Percentiles rank a stretch among this genome's conserved stretches.
phyloP scores from a whole-genome alignment of 2,888 invertebrate genomes.

The Acrobasis repandana region DNA sequence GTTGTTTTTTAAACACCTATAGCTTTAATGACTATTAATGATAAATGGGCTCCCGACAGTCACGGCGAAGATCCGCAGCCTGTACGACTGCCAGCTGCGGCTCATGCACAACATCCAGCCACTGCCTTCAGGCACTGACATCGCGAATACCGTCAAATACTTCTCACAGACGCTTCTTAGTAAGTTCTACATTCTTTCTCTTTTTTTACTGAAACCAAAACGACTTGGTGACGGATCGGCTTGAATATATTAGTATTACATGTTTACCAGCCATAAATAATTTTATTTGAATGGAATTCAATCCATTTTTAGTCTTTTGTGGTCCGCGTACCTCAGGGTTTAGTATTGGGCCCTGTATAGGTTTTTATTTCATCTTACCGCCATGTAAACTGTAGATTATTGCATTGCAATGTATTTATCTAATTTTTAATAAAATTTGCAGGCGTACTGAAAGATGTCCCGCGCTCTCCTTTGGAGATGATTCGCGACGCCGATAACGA shows the following conservation, averaged over 20 bases:
- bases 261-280: too few species aligned
- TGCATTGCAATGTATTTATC: too few species aligned
- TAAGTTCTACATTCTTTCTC: constrained; percentile 75
- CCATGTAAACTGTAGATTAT: too few species aligned
- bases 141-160: constrained; percentile 98
- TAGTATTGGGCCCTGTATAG: too few species aligned
- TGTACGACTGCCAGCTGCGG: constrained; percentile 97
- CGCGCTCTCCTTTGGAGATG: constrained; percentile 95
- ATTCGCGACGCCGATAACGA: constrained; percentile 94
- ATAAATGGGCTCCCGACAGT: constrained; percentile 82
- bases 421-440: too few species aligned
- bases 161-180: constrained; percentile 98
- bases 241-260: too few species aligned
- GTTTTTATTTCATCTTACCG: too few species aligned
- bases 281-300: too few species aligned
- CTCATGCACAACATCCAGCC: constrained; percentile 95
- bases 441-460: constrained; percentile 98
- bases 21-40: background rate
- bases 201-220: background rate
- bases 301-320: too few species aligned
- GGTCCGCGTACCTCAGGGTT: too few species aligned
- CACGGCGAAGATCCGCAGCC: constrained; percentile 98
- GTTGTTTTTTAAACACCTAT: background rate
- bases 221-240: too few species aligned
- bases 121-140: constrained; percentile 96